Evolutionary conservation across 2,113 vertebrate genomes (phyloP).

Genomic region (Penelope pileata): DNA sequence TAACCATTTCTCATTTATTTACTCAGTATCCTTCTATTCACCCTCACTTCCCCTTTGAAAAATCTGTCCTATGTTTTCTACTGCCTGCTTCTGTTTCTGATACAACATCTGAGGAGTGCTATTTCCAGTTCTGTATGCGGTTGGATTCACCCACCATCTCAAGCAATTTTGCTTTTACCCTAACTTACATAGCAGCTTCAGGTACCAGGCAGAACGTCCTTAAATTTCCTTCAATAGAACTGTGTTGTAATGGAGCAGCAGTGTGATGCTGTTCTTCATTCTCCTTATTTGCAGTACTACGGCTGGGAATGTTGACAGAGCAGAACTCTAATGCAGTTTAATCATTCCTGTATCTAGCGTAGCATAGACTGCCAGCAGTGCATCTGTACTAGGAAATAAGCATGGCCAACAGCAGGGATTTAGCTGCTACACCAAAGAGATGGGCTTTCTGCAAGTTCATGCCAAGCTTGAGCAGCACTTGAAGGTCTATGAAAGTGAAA

Average conservation of each 20-base stretch:
- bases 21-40: background rate
- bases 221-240: background rate
- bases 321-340: background rate
- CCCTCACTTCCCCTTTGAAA: background rate
- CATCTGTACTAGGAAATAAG: background rate
- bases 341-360: background rate
- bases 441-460: background rate
- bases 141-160: background rate
- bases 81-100: background rate
- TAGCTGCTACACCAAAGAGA: background rate
- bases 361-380: background rate
- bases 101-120: background rate
- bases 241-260: accelerated
- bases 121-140: background rate
- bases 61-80: background rate
- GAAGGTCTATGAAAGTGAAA: background rate
- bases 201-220: background rate
- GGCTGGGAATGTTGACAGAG: background rate
- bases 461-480: background rate
- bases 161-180: background rate
- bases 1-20: background rate
- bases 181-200: background rate
- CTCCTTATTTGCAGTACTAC: background rate
- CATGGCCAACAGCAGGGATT: background rate
- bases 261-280: background rate